Evolutionary conservation across 2,113 vertebrate species (phyloP), one percentile per base, ranked within the genome.

Genomic region (Dipodomys spectabilis): DNA sequence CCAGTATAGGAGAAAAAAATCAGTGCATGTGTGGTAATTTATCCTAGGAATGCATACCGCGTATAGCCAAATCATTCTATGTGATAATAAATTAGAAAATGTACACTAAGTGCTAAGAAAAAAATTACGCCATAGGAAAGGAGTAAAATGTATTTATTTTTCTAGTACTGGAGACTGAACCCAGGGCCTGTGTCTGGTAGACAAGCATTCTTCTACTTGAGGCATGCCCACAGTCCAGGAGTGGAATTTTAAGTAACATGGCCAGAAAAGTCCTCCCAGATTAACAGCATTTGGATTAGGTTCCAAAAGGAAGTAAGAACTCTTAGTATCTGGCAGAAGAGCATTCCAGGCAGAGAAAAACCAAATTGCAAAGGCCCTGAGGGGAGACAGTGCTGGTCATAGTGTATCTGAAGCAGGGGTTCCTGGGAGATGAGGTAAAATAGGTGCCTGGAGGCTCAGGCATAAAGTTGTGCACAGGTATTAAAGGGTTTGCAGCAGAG

Each of bases 41-140:
- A 57, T 90, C 64, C 30, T 75, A 71, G 19, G 32, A 18, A 57
- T 74, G 8, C 57, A 92, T 39, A 80, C 7, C 67, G 71, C 68
- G 16, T 82, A 72, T 71, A 80, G 53, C 72, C 7, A 79, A 86
- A 77, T 78, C 83, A 45, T 72, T 79, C 69, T 60, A 39, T 32
- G 75, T 83, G 93, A 28, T 67, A 67, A 64, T 75, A 81, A 93
- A 90, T 68, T 83, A 83, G n/a, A 53, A 53, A 82, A 92, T 84
- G 44, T 71, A 35, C 67, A 83, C 5, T 30, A 83, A 69, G 49
- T 82, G 71, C 39, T 82, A 79, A n/a, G 32, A 65, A 32, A 28
- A 39, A 60, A 73, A 60, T 68, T 23, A 74, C 79, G 39, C 79
- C 92, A 60, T 39, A 10, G 60, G 91, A 72, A 72, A 85, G 19